Evolutionary conservation across 1,140 invertebrate species (phyloP).

Genomic region (Plodia interpunctella): DNA sequence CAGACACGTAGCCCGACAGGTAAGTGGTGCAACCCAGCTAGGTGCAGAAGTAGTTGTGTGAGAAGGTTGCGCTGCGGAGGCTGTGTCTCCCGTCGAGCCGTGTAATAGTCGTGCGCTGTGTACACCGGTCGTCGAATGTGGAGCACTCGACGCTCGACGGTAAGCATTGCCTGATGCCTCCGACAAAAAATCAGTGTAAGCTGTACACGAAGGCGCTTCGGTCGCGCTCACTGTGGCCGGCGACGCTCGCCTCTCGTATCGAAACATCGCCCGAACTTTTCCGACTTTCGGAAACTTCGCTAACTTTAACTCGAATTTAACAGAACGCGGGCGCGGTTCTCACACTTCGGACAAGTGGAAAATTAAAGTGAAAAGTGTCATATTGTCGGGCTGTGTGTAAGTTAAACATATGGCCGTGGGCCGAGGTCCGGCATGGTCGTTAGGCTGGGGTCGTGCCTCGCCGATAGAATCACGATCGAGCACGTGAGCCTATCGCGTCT

Average conservation of each 20-base stretch:
- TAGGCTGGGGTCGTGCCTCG: conserved; percentile 40
- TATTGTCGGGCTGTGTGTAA: conserved; percentile 53
- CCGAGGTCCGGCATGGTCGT: conserved; percentile 41
- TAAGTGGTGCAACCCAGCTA: conserved; percentile 50
- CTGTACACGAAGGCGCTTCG: conserved; percentile 53
- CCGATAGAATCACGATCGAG: conserved; percentile 62
- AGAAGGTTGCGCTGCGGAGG: conserved; percentile 29
- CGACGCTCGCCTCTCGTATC: conserved; percentile 22
- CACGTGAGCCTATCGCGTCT: conserved; percentile 55
- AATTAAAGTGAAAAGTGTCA: conserved; percentile 54
- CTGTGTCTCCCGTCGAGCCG: conserved; percentile 30
- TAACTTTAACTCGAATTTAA: conserved; percentile 30
- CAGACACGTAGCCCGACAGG: conserved; percentile 51
- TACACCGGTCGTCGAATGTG: conserved; percentile 70
- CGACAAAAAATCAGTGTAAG: conserved; percentile 75
- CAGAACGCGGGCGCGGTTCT: conserved; percentile 18
- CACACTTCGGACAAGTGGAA: conserved; percentile 24
- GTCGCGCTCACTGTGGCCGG: conserved; percentile 46
- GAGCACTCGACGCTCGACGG: conserved; percentile 47
- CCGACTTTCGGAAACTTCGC: conserved; percentile 27
- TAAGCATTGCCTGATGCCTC: conserved; percentile 60
- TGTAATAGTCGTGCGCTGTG: conserved; percentile 48
- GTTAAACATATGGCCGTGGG: conserved; percentile 63
- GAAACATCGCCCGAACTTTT: conserved; percentile 26
- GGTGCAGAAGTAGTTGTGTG: conserved; percentile 32